Conservation (phyloP, 2,888 invertebrate genomes). For the Hedychridium roseum region DNA sequence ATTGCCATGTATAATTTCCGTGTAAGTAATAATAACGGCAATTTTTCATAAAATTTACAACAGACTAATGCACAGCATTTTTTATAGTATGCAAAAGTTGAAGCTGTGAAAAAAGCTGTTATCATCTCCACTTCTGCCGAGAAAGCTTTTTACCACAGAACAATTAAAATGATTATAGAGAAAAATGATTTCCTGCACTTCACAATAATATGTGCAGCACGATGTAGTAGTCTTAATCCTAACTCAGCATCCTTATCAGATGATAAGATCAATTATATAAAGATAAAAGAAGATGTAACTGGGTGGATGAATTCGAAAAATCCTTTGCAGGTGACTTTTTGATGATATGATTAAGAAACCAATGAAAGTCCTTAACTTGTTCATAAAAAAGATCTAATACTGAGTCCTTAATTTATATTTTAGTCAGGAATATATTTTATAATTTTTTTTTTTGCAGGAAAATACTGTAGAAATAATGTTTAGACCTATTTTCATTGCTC, state of each 20-base stretch:
- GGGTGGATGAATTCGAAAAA: conserved; percentile 66
- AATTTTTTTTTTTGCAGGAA: conserved; percentile 65
- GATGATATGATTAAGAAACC: not conserved
- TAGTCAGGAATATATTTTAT: conserved; percentile 9
- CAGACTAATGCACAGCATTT: no score
- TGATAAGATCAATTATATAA: conserved; percentile 56
- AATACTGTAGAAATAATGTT: conserved; percentile 70
- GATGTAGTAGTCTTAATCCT: conserved; percentile 45
- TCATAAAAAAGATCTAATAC: no score
- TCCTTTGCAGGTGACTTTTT: conserved; percentile 36
- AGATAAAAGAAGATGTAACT: conserved; percentile 63
- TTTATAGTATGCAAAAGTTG: conserved; percentile 59
- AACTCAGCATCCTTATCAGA: conserved; percentile 48
- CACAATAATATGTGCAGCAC: conserved; percentile 69
- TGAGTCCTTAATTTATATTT: conserved; percentile 9
- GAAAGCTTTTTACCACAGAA: conserved; percentile 66
- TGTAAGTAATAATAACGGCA: conserved; percentile 44
- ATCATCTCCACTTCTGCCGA: conserved; percentile 70
- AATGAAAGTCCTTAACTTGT: no score
- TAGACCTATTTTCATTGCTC: conserved; percentile 70
- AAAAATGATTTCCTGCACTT: conserved; percentile 72
- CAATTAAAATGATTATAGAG: conserved; percentile 69
- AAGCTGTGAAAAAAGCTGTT: conserved; percentile 63
- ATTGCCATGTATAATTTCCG: conserved; percentile 66
- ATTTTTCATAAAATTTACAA: conserved; percentile 1